Evolutionary conservation across 1,140 invertebrate species (phyloP), one percentile per base, ranked within the genome.

Genomic region (Drosophila ananassae): DNA sequence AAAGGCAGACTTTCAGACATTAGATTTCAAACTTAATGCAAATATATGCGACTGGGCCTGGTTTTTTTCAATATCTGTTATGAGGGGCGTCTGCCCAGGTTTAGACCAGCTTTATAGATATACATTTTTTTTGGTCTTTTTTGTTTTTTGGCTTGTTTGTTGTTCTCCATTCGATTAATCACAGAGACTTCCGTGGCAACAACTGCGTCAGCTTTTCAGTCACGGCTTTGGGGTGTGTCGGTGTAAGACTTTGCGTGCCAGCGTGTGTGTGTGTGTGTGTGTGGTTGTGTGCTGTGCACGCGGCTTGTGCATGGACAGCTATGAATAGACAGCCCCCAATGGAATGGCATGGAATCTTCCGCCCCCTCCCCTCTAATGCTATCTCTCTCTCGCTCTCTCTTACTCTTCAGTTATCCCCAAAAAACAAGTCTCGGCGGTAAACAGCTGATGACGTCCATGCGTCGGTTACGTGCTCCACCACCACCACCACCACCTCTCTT

Each of bases 391-490:
- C 25, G 3, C 52, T 63, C 56, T 54, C 41, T 56, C 44, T 47
- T 24, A 46, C 39, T 25, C 56, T 37, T 37, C 46, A 52, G 32
- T 44, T 57, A 41, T 22, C 46, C 13, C 24, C 46, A 44, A 21
- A 51, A 54, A 32, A 73, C 48, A 37, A 64, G 24, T 30, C 21
- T 21, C 53, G 46, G 9, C 59, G 56, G 76, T 83, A 83, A 85
- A 85, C 81, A 85, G 82, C 82, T 87, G 82, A 87, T 87, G 82
- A 87, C 82, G 82, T 87, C 59, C 79, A 89, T 87, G 83, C 83
- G 79, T 79, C 77, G 41, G 72, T 81, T 89, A 85, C 83, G 79
- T 85, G 82, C 30, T 64, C 60, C 32, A 3, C 47, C 44, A 68
- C 25, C 32, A 3, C 47, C 44, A 68, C 25, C 25, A 6, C 25